phyloP scores from a whole-genome alignment of 2,113 vertebrate species.

The Lutjanus erythropterus region DNA sequence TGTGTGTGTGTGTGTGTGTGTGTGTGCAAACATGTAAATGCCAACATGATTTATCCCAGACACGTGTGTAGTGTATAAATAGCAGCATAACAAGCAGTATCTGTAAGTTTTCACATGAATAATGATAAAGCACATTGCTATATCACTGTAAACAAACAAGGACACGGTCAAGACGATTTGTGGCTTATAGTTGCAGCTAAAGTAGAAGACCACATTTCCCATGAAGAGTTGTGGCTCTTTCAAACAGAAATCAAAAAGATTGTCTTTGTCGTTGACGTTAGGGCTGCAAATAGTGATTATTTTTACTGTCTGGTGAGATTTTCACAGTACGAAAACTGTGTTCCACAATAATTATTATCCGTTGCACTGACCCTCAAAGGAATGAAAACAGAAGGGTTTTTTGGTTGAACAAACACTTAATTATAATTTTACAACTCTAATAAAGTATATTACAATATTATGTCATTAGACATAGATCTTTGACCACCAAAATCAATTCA shows the following conservation, averaged over 20 bases:
- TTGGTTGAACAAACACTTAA: no score
- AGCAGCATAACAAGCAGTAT: slow-evolving; percentile 13
- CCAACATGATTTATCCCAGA: slow-evolving; percentile 1
- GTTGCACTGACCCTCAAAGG: no score
- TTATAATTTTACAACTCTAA: no score
- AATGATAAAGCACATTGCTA: not conserved
- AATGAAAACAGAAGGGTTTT: no score
- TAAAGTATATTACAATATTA: no score
- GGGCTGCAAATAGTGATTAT: not conserved
- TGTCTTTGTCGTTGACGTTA: not conserved
- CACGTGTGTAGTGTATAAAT: not conserved
- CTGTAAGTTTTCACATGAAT: not conserved
- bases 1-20: slow-evolving; percentile 1
- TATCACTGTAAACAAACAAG: not conserved
- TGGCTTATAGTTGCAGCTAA: not conserved
- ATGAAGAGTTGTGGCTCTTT: not conserved
- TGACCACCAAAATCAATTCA: no score
- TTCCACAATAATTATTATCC: no score
- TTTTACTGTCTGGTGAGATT: not conserved
- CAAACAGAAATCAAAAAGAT: not conserved
- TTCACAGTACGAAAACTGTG: no score
- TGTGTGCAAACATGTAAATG: slow-evolving; percentile 9
- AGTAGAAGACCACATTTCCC: not conserved
- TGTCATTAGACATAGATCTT: no score
- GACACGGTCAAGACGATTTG: not conserved